Percentiles rank a stretch among this genome's conserved stretches.
Conservation (phyloP, 2,888 invertebrate species). For the Lucinisca nassula region DNA sequence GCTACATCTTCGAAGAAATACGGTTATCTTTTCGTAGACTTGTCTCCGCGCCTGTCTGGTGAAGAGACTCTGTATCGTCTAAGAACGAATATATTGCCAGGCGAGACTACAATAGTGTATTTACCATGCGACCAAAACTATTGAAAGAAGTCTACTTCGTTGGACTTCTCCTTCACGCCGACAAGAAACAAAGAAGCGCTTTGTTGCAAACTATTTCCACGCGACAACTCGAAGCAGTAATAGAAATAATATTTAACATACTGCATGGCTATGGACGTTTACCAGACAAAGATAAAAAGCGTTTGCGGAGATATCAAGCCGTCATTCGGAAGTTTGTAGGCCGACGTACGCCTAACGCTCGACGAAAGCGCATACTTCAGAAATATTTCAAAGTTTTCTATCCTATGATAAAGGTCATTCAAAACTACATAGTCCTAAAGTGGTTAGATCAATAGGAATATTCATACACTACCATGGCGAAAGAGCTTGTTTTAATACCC, state of each 20-base stretch:
- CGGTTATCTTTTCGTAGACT: slow-evolving; percentile 14
- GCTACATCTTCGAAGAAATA: slow-evolving; percentile 20
- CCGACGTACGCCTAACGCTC: background rate
- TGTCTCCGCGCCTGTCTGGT: slow-evolving; percentile 1
- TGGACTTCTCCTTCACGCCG: slow-evolving; percentile 2
- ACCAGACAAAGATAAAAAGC: background rate
- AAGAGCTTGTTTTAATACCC: slow-evolving; percentile 6
- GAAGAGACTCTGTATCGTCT: background rate
- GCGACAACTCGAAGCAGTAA: background rate
- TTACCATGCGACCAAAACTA: slow-evolving; percentile 14
- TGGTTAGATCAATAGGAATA: background rate
- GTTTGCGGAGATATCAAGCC: background rate
- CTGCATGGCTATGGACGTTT: slow-evolving; percentile 8
- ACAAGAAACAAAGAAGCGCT: background rate
- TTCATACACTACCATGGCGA: background rate
- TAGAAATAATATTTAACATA: slow-evolving; percentile 13
- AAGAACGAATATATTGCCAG: slow-evolving; percentile 21
- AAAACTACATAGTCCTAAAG: slow-evolving; percentile 2
- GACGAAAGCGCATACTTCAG: background rate
- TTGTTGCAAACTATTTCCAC: slow-evolving; percentile 14
- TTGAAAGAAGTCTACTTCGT: slow-evolving; percentile 12
- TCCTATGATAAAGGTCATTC: background rate
- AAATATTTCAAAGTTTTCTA: background rate
- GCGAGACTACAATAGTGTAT: slow-evolving; percentile 13
- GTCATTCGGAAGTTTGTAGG: slow-evolving; percentile 11